Evolutionary conservation across 2,113 vertebrate species (phyloP).

Genomic region (Naja naja): DNA sequence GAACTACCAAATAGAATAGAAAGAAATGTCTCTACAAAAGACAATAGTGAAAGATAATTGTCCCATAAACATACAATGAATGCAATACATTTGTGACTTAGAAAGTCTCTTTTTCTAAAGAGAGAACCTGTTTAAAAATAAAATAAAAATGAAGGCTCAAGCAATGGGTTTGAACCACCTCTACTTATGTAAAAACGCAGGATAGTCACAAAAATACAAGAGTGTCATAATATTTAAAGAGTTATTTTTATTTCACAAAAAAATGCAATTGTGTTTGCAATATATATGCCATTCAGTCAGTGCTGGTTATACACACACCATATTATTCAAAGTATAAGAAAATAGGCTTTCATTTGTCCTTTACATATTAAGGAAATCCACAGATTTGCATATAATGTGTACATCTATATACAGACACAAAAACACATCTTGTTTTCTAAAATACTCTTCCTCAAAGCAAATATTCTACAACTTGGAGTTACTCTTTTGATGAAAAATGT

Average conservation of each 20-base stretch:
- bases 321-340: slow-evolving; percentile 60
- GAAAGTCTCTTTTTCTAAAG: not conserved
- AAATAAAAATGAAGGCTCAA: not conserved
- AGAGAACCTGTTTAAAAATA: not conserved
- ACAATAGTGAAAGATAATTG: not conserved
- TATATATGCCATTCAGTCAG: slow-evolving; percentile 66
- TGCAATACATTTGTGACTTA: not conserved
- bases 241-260: slow-evolving; percentile 61
- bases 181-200: not conserved
- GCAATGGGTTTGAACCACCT: not conserved
- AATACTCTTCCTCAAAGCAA: slow-evolving; percentile 54
- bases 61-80: not conserved
- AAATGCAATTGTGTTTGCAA: slow-evolving; percentile 55
- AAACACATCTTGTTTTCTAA: slow-evolving; percentile 40
- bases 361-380: slow-evolving; percentile 55
- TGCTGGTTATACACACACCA: slow-evolving; percentile 63
- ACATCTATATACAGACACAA: slow-evolving; percentile 9
- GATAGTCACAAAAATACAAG: not conserved
- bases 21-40: not conserved
- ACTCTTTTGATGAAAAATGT: slow-evolving; percentile 27
- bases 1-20: not conserved
- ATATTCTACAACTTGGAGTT: slow-evolving; percentile 59
- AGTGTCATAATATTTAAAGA: slow-evolving; percentile 61
- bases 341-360: slow-evolving; percentile 58
- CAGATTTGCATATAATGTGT: slow-evolving; percentile 56